A percentile compares a stretch with the other conserved stretches of the same genome.
These are phyloP conservation scores for Meleagris gallopavo DNA, from an alignment of 2,113 vertebrate genomes.

Conservation along the genomic window DNA sequence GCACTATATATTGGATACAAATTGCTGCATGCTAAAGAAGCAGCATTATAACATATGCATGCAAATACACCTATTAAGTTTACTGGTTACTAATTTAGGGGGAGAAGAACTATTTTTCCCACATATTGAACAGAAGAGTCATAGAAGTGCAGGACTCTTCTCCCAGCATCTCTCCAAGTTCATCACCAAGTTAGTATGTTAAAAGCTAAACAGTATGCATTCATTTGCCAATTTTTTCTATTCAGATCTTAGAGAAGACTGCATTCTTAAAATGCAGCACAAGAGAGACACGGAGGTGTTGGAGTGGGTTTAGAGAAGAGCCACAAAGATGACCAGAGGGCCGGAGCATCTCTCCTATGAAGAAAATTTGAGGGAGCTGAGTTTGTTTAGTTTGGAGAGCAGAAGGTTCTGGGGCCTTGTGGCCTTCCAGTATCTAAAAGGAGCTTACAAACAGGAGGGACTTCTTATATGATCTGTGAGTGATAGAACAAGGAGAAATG, in stretches of 20 bases:
- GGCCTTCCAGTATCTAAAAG: too few species aligned
- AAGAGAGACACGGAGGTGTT: too few species aligned
- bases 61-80: not conserved
- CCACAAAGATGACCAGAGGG: too few species aligned
- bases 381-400: too few species aligned
- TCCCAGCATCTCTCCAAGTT: not conserved
- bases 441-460: too few species aligned
- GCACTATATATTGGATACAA: not conserved
- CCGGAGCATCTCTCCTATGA: too few species aligned
- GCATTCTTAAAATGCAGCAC: not conserved
- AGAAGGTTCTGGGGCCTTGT: too few species aligned
- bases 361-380: too few species aligned
- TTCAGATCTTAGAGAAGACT: slow-evolving; percentile 10
- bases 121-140: not conserved
- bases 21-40: not conserved
- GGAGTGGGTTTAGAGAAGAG: too few species aligned
- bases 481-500: too few species aligned
- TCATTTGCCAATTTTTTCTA: not conserved
- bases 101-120: not conserved
- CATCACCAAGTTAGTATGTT: not conserved
- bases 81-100: not conserved
- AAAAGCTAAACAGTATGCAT: not conserved
- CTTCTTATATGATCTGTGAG: too few species aligned
- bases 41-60: not conserved
- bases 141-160: not conserved